A percentile compares a stretch with the other conserved stretches of the same genome.
Evolutionary conservation across 2,888 invertebrate genomes (phyloP).

Genomic region (Ctena decussata): DNA sequence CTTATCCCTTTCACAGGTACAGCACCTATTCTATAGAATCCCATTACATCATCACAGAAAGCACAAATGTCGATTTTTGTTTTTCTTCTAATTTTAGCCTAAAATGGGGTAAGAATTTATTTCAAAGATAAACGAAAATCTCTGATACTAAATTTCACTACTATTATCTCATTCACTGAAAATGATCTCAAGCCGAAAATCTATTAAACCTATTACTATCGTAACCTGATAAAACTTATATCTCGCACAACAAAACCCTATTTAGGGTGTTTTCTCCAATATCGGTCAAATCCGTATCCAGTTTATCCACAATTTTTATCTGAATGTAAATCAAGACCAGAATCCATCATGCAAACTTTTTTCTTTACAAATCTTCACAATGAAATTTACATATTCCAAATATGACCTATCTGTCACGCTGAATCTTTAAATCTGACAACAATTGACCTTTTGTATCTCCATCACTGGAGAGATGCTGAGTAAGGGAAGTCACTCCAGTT

Average conservation of each 20-base stretch:
- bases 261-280: not conserved
- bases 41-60: too few relatives aligned
- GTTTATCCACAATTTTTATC: not conserved
- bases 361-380: not conserved
- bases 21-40: too few relatives aligned
- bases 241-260: not conserved
- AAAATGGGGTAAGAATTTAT: too few relatives aligned
- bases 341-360: not conserved
- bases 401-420: not conserved
- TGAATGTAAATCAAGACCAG: not conserved
- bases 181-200: too few relatives aligned
- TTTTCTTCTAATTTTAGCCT: too few relatives aligned
- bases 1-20: too few relatives aligned
- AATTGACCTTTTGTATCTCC: constrained; percentile 43
- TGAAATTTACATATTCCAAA: not conserved
- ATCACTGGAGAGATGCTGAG: constrained; percentile 21
- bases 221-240: too few relatives aligned
- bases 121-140: too few relatives aligned
- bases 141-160: too few relatives aligned
- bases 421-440: not conserved
- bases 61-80: too few relatives aligned
- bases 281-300: not conserved
- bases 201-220: too few relatives aligned
- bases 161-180: too few relatives aligned
- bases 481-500: constrained; percentile 27